Conservation (phyloP, 2,888 invertebrate species). For the Oxystoma pomonae region DNA sequence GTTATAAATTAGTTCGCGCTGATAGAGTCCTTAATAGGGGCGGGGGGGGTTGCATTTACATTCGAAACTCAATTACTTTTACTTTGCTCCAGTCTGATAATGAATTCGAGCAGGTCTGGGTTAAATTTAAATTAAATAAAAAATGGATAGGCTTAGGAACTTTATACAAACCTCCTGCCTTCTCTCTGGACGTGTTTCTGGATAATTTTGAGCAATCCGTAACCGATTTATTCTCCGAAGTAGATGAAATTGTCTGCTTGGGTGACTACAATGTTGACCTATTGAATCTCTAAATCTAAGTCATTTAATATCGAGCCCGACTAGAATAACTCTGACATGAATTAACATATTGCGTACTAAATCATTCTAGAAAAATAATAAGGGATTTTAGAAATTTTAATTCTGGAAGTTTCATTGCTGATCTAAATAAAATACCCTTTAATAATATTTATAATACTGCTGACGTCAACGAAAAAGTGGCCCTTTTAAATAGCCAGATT, state of each 20-base stretch:
- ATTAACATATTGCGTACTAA: background rate
- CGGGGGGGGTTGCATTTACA: background rate
- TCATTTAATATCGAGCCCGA: background rate
- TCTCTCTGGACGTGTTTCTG: background rate
- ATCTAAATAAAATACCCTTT: background rate
- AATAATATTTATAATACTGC: background rate
- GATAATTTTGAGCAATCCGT: background rate
- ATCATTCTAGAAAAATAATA: background rate
- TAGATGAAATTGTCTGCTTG: background rate
- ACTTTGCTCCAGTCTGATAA: background rate
- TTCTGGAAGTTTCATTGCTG: background rate
- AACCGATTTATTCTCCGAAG: background rate
- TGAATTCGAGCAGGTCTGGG: background rate
- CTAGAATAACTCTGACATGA: background rate
- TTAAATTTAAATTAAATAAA: background rate
- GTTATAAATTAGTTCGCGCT: background rate
- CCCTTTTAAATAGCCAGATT: background rate
- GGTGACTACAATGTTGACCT: background rate
- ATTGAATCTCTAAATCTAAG: background rate
- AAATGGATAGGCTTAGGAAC: background rate
- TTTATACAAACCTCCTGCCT: background rate
- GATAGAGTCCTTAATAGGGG: background rate
- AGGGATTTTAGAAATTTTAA: slow-evolving; percentile 3
- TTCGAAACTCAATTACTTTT: background rate
- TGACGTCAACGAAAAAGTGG: background rate